These are phyloP conservation scores for Numida meleagris DNA, from an alignment of 2,113 vertebrate genomes.

Conservation along the genomic window DNA sequence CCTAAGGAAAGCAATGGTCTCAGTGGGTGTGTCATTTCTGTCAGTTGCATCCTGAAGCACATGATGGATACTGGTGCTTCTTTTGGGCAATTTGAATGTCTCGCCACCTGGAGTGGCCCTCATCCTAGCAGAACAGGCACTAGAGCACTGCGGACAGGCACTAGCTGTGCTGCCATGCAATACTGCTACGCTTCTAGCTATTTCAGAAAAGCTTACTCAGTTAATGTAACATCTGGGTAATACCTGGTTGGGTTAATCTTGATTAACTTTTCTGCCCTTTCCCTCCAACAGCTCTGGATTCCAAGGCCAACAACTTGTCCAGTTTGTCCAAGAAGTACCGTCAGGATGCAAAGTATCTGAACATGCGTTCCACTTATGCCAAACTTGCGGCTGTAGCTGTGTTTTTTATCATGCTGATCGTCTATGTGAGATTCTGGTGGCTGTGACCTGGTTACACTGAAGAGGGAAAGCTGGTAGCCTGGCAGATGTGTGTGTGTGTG, in stretches of 20 bases:
- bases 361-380: conserved; percentile 98
- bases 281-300: conserved; percentile 88
- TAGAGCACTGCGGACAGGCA: neutral
- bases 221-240: neutral
- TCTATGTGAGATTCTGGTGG: conserved; percentile 99
- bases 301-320: conserved; percentile 97
- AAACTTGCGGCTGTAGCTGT: conserved; percentile 95
- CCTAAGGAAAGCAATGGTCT: neutral
- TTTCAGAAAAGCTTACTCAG: neutral
- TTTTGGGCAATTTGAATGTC: neutral
- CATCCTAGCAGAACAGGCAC: neutral
- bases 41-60: neutral
- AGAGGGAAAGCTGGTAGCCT: conserved; percentile 64
- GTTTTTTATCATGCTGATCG: conserved; percentile 98
- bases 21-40: neutral
- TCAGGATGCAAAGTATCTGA: conserved; percentile 97
- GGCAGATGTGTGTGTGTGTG: conserved; percentile 60
- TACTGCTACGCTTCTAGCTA: neutral
- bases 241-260: neutral
- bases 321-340: conserved; percentile 98
- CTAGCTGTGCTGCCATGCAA: rapidly evolving
- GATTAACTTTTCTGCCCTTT: neutral
- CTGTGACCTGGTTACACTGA: conserved; percentile 80
- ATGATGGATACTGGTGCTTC: neutral
- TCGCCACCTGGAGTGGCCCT: neutral